Conservation (phyloP, 2,888 invertebrate genomes). For the Acanthosepion esculentum region DNA sequence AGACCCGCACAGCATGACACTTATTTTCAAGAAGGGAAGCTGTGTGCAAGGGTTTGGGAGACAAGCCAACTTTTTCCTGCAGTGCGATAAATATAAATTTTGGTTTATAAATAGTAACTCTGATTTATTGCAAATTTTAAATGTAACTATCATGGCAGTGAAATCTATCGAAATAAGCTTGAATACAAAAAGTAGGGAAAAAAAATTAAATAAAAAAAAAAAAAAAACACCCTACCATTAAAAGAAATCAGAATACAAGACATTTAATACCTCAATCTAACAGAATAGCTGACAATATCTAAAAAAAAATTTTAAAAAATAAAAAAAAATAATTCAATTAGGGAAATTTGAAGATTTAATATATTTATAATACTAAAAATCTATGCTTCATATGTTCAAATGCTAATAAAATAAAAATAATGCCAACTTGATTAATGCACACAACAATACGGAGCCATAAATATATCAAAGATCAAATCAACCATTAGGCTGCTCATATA, state of each 20-base stretch:
- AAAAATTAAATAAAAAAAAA: not conserved
- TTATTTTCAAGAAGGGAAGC: slow-evolving; percentile 44
- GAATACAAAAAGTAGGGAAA: not conserved
- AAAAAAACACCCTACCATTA: not conserved
- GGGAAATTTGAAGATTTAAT: not conserved
- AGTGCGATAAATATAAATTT: slow-evolving; percentile 46
- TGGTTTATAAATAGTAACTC: slow-evolving; percentile 44
- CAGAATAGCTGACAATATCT: not conserved
- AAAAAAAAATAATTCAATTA: not conserved
- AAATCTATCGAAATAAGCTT: slow-evolving; percentile 37
- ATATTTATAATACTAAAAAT: not conserved
- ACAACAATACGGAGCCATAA: slow-evolving; percentile 20
- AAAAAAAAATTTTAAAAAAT: not conserved
- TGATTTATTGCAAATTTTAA: not conserved
- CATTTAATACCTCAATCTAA: not conserved
- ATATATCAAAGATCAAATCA: not conserved
- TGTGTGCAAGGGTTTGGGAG: slow-evolving; percentile 43
- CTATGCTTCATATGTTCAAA: not conserved
- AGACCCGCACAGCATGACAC: slow-evolving; percentile 46
- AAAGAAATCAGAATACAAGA: slow-evolving; percentile 13
- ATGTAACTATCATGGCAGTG: slow-evolving; percentile 37
- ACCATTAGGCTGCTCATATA: not conserved
- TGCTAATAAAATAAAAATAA: not conserved
- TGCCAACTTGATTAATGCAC: not conserved
- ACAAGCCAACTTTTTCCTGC: slow-evolving; percentile 46